A percentile compares a stretch with the other conserved stretches of the same genome.
phyloP scores from a whole-genome alignment of 2,888 invertebrate genomes.

The Lamproptera curius region DNA sequence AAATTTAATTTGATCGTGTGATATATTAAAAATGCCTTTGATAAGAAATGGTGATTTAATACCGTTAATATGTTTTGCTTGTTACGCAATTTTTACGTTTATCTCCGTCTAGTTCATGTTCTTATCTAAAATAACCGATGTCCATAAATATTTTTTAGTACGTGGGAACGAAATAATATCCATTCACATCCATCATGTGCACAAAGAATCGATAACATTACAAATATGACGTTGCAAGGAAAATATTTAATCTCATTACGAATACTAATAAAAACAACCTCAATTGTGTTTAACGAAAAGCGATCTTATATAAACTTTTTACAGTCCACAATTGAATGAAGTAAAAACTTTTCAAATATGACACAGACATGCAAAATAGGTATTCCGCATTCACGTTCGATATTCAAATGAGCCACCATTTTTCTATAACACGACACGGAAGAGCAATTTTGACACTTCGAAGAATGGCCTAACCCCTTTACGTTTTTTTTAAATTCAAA shows the following conservation, averaged over 20 bases:
- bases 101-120: not conserved
- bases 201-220: slow-evolving; percentile 45
- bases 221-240: slow-evolving; percentile 65
- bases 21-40: slow-evolving; percentile 9
- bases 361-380: slow-evolving; percentile 68
- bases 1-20: slow-evolving; percentile 13
- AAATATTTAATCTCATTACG: slow-evolving; percentile 76
- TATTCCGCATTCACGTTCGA: slow-evolving; percentile 53
- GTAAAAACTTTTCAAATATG: slow-evolving; percentile 35
- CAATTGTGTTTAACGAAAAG: slow-evolving; percentile 24
- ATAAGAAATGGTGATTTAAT: slow-evolving; percentile 6
- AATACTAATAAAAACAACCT: slow-evolving; percentile 47
- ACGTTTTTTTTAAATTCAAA: slow-evolving; percentile 65
- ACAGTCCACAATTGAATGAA: slow-evolving; percentile 47
- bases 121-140: slow-evolving; percentile 4
- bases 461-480: slow-evolving; percentile 69
- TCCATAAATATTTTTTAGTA: slow-evolving; percentile 8
- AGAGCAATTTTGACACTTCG: slow-evolving; percentile 75
- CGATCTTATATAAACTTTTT: slow-evolving; percentile 23
- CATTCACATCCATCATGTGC: slow-evolving; percentile 41
- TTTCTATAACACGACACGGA: slow-evolving; percentile 56
- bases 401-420: slow-evolving; percentile 69
- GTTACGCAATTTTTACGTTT: not conserved
- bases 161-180: slow-evolving; percentile 31
- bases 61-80: slow-evolving; percentile 20